A percentile compares a stretch with the other conserved stretches of the same genome.
Conservation (phyloP, 2,888 invertebrate species). For the Odontothrips loti region DNA sequence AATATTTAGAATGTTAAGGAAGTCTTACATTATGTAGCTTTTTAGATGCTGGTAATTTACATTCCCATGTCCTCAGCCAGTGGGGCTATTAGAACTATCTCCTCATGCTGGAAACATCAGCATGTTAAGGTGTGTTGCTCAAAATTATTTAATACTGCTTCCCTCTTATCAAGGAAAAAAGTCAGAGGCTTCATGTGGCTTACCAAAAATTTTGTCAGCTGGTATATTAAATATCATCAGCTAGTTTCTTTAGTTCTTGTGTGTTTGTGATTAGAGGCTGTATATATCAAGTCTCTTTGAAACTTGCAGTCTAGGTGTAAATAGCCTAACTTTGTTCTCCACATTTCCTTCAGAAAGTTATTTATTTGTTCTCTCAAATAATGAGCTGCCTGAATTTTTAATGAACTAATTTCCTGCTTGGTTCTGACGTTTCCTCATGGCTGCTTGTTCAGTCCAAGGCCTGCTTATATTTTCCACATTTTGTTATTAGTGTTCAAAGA, state of each 20-base stretch:
- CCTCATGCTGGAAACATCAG: background rate
- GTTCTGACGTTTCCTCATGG: no score
- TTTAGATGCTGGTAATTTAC: slow-evolving; percentile 20
- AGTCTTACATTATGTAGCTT: slow-evolving; percentile 18
- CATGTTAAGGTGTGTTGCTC: slow-evolving; percentile 8
- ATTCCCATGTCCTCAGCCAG: background rate
- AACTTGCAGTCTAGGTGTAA: background rate
- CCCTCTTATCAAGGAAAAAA: background rate
- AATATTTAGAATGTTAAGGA: background rate
- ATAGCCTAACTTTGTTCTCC: background rate
- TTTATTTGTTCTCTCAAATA: no score
- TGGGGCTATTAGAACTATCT: background rate
- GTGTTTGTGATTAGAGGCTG: background rate
- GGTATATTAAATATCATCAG: background rate
- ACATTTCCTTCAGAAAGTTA: background rate
- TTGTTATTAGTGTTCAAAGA: no score
- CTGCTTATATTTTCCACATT: no score
- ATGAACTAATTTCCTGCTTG: no score
- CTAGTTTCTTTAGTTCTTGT: background rate
- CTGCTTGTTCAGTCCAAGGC: no score
- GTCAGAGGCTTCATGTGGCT: background rate
- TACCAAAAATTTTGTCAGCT: background rate
- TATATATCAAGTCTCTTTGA: background rate
- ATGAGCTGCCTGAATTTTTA: no score
- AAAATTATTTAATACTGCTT: background rate